phyloP scores from a whole-genome alignment of 2,113 vertebrate species.

The Anser cygnoides region DNA sequence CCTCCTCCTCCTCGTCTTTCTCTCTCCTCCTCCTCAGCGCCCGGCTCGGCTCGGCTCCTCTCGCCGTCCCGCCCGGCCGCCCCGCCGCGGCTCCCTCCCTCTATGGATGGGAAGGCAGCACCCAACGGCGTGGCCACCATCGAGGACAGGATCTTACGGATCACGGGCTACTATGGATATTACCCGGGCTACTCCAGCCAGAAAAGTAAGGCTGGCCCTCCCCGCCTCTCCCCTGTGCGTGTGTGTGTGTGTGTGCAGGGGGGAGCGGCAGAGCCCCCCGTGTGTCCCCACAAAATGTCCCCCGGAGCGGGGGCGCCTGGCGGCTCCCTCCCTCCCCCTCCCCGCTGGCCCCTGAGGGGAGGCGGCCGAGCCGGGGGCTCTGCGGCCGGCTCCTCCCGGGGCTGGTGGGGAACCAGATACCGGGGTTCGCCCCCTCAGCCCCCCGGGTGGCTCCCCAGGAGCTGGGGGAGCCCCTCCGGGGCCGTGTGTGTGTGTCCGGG shows the following conservation, averaged over 20 bases:
- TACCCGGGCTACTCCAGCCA: constrained; percentile 96
- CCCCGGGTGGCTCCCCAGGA: no score
- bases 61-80: constrained; percentile 49
- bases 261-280: neutral
- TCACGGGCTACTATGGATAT: constrained; percentile 98
- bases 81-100: constrained; percentile 43
- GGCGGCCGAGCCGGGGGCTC: neutral
- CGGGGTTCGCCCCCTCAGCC: neutral
- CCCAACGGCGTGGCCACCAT: constrained; percentile 96
- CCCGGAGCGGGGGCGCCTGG: neutral
- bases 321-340: neutral
- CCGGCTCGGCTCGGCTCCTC: neutral
- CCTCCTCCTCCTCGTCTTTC: neutral
- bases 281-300: neutral
- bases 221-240: neutral
- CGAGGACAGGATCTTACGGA: constrained; percentile 94
- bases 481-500: no score
- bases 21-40: neutral
- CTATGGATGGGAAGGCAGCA: constrained; percentile 87
- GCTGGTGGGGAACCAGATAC: no score
- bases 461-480: no score
- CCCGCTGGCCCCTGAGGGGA: neutral
- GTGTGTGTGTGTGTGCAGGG: no score
- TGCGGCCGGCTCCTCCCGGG: neutral
- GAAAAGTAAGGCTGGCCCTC: constrained; percentile 86